Evolutionary conservation across 2,113 vertebrate species (phyloP), one percentile per base, ranked within the genome.

Genomic region (Sapayoa aenigma): DNA sequence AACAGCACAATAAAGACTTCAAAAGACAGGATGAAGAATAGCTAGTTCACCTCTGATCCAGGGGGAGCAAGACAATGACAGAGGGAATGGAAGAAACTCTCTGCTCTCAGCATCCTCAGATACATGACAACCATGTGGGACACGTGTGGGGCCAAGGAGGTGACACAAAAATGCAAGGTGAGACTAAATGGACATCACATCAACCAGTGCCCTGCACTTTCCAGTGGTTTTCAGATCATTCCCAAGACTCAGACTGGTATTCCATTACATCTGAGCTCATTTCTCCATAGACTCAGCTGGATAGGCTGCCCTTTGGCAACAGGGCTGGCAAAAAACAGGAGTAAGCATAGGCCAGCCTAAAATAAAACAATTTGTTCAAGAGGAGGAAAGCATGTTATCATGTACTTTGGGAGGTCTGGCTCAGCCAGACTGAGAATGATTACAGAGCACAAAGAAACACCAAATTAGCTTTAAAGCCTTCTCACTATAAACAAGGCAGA

Each of bases 281-380:
- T 71, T n/a, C 72, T 83, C n/a, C 75, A 21, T 3, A 59, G 10
- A 52, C 53, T 24, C 35, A 37, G 63, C 24, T 53, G 42, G 50
- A 80, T 83, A 80, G 46, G 20, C 63, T 84, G 52, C 52, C 60
- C 69, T 67, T 15, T 37, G 25, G 84, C 76, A 92, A n/a, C 9
- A 52, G 39, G 31, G 24, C 80, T 50, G 60, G 74, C 81, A 94
- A 91, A 94, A 73, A 1, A 5, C 56, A 62, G 62, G 23, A 86
- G 39, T 59, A 93, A 86, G 82, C 67, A 75, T 56, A 67, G 66
- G 39, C 71, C 3, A 14, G 35, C n/a, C 68, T 41, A 37, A 89
- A 90, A 94, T 65, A 75, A 95, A 93, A 74, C 65, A 16, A 16
- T 69, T 93, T 65, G 68, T 39, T 90, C 37, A 23, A 63, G 79